Evolutionary conservation across 2,888 invertebrate genomes (phyloP), one percentile per base, ranked within the genome.

Genomic region (Leptinotarsa haldemani): DNA sequence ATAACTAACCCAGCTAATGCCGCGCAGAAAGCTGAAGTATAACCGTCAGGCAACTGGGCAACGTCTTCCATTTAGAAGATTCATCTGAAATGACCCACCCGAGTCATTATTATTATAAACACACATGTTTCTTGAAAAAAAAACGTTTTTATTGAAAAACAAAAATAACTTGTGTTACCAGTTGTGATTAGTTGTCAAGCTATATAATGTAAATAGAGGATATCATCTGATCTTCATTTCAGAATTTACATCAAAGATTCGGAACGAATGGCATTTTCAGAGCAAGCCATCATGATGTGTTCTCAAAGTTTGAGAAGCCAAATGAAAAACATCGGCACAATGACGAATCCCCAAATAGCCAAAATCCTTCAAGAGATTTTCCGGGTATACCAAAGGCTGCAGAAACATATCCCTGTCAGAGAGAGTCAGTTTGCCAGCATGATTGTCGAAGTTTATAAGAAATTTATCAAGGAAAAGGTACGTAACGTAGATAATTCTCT

Each of bases 221-320:
- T n/a, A 50, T 15, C 15, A 40, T 9, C 4, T 25, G 48, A 47
- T 52, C 15, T 53, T 70, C 67, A 67, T 64, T 71, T 80, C 83
- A 93, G 93, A 83, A 93, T 93, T 83, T 97, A 97, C 86, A 90
- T 98, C 74, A 91, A 95, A 52, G 96, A 97, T 85, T 91, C 92
- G 1, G 97, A 97, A 85, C 91, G 97, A 72, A 92, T 94, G 80
- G 93, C 94, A 82, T 89, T 96, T 72, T 93, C 94, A 0, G 92
- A 94, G 72, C 94, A 94, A 87, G 95, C 97, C 0, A 90, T 94
- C 76, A 91, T 92, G 0, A 90, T 94, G 77, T 93, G 94, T 80
- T 89, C 92, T 12, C 93, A 94, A 84, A 92, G 93, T 52, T 87
- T 94, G 76, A 90, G 93, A 77, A 91, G 91, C 4, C 91, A 91